Evolutionary conservation across 2,797 vertebrate genomes (phyloP), one percentile per base, ranked within the genome.

Genomic region (Aphelocoma californica): DNA sequence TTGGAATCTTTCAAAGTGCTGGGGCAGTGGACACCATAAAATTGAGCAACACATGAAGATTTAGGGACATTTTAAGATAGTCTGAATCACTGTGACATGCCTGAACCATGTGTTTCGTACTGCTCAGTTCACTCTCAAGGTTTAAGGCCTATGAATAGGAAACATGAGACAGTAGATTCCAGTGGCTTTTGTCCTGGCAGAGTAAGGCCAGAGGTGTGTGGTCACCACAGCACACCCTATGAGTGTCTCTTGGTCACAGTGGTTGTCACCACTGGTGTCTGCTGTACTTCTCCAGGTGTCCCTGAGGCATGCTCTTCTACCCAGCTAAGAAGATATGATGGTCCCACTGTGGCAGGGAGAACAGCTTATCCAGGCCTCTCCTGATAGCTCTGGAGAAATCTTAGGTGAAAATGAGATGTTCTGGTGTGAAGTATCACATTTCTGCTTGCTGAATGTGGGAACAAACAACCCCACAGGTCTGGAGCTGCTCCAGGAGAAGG

Each of bases 321-420:
- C 50, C 61, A 29, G 23, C 31, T 24, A 10, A 18, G 32, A 61
- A 26, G 20, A 54, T 18, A 1, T 4, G 53, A 14, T 50, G 10
- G 1, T 61, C 34, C 32, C 60, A 40, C 24, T 0, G 1, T 48
- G 36, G 21, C 0, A 0, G 13, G 42, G 28, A 84, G 25, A 40
- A 6, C 23, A 32, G 14, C 36, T 65, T 9, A 31, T 62, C 38
- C 56, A 60, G 20, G 25, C 19, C 34, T 47, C 45, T 77, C 54
- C 31, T 47, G 36, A 19, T 3, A 12, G 36, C 29, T 56, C 64
- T 44, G 34, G 29, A 84, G 57, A 57, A 57, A 42, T 40, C 45
- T 38, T 17, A 9, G 70, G 44, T 45, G 44, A 12, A 71, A 72
- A 69, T 1, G 20, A 34, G 31, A 14, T 7, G 13, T 56, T 56